Conservation (phyloP, 2,113 vertebrate genomes). For the Alligator mississippiensis region DNA sequence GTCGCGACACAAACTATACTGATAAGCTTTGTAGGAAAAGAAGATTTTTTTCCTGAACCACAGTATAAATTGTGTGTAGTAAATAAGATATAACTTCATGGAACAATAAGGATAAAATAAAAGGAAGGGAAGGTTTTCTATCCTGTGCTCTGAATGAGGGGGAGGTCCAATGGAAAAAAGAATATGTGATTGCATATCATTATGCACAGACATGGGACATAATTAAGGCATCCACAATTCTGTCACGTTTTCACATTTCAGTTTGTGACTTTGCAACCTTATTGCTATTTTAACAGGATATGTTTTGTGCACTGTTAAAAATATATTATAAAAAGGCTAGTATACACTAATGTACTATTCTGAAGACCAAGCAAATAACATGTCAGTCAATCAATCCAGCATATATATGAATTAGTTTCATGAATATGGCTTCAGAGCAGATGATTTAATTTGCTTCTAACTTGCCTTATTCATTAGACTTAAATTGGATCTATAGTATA, state of each 20-base stretch:
- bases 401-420: constrained; percentile 54
- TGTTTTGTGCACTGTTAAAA: constrained; percentile 5
- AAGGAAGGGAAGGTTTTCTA: too few species aligned
- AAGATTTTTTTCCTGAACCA: too few species aligned
- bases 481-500: neutral
- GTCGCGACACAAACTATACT: too few species aligned
- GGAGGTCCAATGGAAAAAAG: neutral
- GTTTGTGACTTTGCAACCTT: neutral
- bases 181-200: neutral
- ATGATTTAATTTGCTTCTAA: constrained; percentile 34
- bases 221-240: neutral
- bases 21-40: too few species aligned
- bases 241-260: neutral
- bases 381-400: constrained; percentile 42
- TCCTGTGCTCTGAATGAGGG: too few species aligned
- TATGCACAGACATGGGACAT: neutral
- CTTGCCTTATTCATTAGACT: constrained; percentile 60
- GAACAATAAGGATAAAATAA: too few species aligned
- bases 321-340: neutral
- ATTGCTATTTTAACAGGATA: neutral
- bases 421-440: constrained; percentile 52
- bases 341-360: neutral
- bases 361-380: constrained; percentile 41
- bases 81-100: too few species aligned
- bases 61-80: too few species aligned